Percentiles rank a stretch among this genome's conserved stretches.
Conservation (phyloP, 2,113 vertebrate genomes). For the Chiloscyllium plagiosum region DNA sequence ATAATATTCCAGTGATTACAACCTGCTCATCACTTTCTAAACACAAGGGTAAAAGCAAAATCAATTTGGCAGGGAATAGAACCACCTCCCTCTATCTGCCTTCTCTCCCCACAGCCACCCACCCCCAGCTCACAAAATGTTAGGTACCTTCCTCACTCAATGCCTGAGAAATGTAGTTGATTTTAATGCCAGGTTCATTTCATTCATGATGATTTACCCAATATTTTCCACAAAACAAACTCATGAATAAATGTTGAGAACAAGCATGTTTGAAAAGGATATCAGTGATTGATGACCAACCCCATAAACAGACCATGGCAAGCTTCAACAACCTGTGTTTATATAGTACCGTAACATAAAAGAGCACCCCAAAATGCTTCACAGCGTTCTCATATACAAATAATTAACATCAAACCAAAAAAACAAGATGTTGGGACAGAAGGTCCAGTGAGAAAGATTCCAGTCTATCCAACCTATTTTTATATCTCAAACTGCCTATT, state of each 20-base stretch:
- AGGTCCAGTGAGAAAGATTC: not conserved
- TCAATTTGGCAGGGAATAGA: not conserved
- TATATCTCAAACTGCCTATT: no score
- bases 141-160: not conserved
- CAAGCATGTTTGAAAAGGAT: not conserved
- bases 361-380: not conserved
- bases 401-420: not conserved
- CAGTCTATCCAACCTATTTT: no score
- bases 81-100: not conserved
- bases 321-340: not conserved
- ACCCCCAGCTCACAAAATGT: not conserved
- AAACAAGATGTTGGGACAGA: not conserved
- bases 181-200: not conserved
- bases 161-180: not conserved
- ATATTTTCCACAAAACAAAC: not conserved
- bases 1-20: constrained; percentile 39
- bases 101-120: no score
- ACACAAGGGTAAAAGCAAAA: not conserved
- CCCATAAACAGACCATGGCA: not conserved
- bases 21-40: constrained; percentile 10
- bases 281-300: not conserved
- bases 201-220: no score
- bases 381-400: not conserved
- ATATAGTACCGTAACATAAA: not conserved
- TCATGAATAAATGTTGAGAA: not conserved